phyloP scores from a whole-genome alignment of 2,113 vertebrate species.

The Australoheros scitulus region DNA sequence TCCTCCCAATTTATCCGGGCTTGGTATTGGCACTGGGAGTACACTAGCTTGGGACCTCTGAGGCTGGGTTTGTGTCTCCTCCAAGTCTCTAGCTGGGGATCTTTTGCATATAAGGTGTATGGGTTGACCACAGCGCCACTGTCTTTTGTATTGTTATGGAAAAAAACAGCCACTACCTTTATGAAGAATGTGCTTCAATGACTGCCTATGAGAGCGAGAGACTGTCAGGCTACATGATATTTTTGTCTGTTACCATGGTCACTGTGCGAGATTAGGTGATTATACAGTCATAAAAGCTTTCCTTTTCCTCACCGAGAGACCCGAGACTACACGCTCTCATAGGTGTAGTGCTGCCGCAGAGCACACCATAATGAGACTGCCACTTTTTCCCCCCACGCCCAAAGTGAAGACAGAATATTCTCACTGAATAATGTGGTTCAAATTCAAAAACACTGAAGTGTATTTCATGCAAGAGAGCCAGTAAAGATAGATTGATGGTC shows the following conservation, averaged over 20 bases:
- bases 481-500: background rate
- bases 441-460: background rate
- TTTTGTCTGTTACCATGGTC: constrained; percentile 13
- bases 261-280: background rate
- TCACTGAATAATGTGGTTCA: background rate
- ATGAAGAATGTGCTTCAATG: background rate
- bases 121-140: background rate
- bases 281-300: background rate
- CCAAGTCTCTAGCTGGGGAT: background rate
- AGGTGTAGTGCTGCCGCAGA: background rate
- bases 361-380: background rate
- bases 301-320: background rate
- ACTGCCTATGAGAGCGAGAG: background rate
- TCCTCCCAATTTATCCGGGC: background rate
- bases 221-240: constrained; percentile 1
- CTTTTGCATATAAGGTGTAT: background rate
- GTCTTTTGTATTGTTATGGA: background rate
- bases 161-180: background rate
- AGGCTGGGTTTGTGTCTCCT: background rate
- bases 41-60: background rate
- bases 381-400: background rate
- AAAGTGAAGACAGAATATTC: background rate
- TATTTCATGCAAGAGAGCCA: background rate
- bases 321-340: background rate
- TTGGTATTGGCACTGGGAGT: background rate